Evolutionary conservation across 2,113 vertebrate species (phyloP), one percentile per base, ranked within the genome.

Genomic region (Piprites chloris): DNA sequence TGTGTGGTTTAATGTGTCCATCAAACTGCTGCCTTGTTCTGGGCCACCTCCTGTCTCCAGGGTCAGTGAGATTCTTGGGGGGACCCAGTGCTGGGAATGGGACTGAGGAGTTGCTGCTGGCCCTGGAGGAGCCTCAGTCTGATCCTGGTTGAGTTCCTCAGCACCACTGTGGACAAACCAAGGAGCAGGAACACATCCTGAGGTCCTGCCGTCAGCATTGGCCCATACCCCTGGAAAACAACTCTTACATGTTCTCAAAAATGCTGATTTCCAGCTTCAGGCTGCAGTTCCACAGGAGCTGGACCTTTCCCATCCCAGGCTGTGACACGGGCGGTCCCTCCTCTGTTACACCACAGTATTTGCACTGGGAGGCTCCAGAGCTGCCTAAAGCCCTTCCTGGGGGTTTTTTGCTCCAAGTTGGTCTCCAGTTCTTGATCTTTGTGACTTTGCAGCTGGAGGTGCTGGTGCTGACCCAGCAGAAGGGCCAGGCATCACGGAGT

Each of bases 321-420:
- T 78, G 65, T 32, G 82, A 8, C 53, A 9, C 18, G 50, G 13
- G 63, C 39, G 41, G 26, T 44, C 46, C 49, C 26, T 63, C 27
- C 53, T 89, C 56, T 13, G 35, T 42, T 58, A 16, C 53, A 27
- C 19, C n/a, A 14, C 21, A 28, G 44, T 0, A 0, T 52, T 53
- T 22, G 18, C 33, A 3, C 13, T 24, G 73, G 5, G 10, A 23
- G 73, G 73, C 66, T 33, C 24, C 52, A 32, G n/a, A 37, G 11
- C 18, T 65, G 23, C 53, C 32, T 10, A 18, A 21, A 78, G 10
- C 27, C 44, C 8, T 76, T 76, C n/a, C 21, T 39, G 28, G 44
- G 13, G 4, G 6, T 1, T 12, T 52, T 66, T 49, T 21, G 6
- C 3, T 6, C 12, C 23, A 2, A 0, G 30, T 3, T 80, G 44